Evolutionary conservation across 2,797 vertebrate genomes (phyloP), one percentile per base, ranked within the genome.

Genomic region (Hydrolagus colliei): DNA sequence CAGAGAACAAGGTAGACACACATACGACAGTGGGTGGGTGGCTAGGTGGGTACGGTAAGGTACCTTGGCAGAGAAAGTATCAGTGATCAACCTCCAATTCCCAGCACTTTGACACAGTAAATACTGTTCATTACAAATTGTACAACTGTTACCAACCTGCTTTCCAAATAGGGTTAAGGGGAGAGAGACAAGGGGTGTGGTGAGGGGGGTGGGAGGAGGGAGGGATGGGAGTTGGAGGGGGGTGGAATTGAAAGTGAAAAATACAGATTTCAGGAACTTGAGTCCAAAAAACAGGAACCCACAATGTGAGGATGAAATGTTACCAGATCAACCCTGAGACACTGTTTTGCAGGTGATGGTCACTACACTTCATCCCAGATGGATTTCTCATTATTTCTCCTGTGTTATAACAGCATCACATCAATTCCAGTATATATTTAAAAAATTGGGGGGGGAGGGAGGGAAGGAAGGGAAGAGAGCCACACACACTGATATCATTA

Each of bases 1-100:
- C 88, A 89, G 78, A 87, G 5, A 62, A n/a, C 59, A 87, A 86
- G 85, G 52, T 65, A 82, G 35, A 52, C 41, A 52, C 41, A 52
- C 41, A 52, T 6, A 52, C 41, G 41, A 52, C 3, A 52, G 41
- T 27, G 27, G 27, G 27, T 27, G 27, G 27, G 27, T 27, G 27
- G 27, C 27, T 27, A 27, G 27, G 27, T 27, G 27, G 27, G 27
- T 27, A 27, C 27, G 27, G 27, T 27, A 27, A 27, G 67, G 78
- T 65, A 22, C 22, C 13, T 82, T 67, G 41, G 7, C 16, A 52
- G 22, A 68, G 6, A 41, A 63, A 84, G 67, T 18, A 71, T 27
- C 67, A 67, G 71, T 67, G 32, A 11, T 71, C 79, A 67, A 7
- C 65, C 65, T 67, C 27, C 52, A 41, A 35, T 41, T 63, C 27